phyloP scores from a whole-genome alignment of 1,140 invertebrate genomes.

The Eubasilissa regina region DNA sequence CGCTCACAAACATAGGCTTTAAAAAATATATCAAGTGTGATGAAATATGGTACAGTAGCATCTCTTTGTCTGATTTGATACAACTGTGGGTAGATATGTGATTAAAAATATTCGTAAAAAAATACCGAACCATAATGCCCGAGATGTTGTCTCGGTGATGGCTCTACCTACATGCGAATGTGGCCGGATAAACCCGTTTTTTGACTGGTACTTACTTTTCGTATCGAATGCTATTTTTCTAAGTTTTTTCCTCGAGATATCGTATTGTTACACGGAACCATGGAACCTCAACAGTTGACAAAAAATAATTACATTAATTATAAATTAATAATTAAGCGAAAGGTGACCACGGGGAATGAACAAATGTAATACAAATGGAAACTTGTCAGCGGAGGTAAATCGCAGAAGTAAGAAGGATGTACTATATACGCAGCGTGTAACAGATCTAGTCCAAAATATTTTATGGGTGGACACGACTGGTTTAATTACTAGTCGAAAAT shows the following conservation, averaged over 20 bases:
- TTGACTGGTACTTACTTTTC: conserved; percentile 60
- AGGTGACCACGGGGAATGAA: no score
- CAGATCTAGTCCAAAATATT: no score
- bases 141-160: conserved; percentile 38
- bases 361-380: no score
- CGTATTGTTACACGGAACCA: conserved; percentile 44
- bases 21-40: not conserved
- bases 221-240: conserved; percentile 61
- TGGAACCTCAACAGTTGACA: conserved; percentile 26
- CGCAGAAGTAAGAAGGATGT: no score
- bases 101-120: conserved; percentile 25
- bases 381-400: no score
- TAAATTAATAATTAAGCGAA: no score
- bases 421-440: no score
- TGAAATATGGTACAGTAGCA: conserved; percentile 1
- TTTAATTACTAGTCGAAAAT: no score
- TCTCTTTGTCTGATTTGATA: conserved; percentile 25
- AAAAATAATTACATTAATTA: no score
- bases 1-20: no score
- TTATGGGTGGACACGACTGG: no score
- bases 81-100: conserved; percentile 23
- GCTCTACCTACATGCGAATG: conserved; percentile 59
- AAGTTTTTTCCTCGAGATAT: conserved; percentile 48
- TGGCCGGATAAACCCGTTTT: conserved; percentile 59
- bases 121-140: conserved; percentile 32